These are phyloP conservation scores for Tyrannus savana DNA, from an alignment of 2,113 vertebrate species.

Conservation along the genomic window DNA sequence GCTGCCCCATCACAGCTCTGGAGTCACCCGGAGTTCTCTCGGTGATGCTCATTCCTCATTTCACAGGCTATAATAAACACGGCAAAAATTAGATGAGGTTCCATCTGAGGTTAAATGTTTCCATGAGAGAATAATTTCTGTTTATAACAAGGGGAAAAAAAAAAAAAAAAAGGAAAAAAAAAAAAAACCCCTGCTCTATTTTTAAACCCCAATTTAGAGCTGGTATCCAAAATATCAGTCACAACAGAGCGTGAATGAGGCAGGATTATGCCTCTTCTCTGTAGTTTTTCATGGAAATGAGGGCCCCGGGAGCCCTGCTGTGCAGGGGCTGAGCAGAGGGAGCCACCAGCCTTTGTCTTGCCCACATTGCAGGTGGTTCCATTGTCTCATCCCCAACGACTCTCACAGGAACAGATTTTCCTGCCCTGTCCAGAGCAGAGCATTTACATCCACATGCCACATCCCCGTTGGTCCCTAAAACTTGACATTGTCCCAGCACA, in stretches of 20 bases:
- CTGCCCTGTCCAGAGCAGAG: neutral
- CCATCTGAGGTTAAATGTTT: constrained; percentile 65
- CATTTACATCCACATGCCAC: neutral
- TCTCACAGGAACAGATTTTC: neutral
- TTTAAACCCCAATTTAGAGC: constrained; percentile 52
- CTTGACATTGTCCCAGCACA: rapidly evolving
- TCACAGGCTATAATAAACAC: constrained; percentile 59
- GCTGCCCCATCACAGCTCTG: neutral
- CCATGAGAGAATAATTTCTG: constrained; percentile 65
- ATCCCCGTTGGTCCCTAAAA: neutral
- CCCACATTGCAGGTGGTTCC: neutral
- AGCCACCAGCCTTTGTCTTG: neutral
- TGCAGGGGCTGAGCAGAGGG: neutral
- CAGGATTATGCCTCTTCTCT: neutral
- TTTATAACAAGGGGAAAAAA: constrained; percentile 35
- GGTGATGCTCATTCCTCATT: constrained; percentile 37
- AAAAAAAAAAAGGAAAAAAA: neutral
- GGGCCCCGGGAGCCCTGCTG: neutral
- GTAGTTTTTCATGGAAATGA: neutral
- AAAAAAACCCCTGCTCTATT: constrained; percentile 5
- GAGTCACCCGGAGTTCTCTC: neutral
- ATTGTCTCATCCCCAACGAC: neutral
- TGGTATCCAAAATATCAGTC: constrained; percentile 37
- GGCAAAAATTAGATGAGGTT: constrained; percentile 60
- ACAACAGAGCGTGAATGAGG: constrained; percentile 14